These are phyloP conservation scores for Encarsia formosa DNA, from an alignment of 2,888 invertebrate species.

Conservation along the genomic window DNA sequence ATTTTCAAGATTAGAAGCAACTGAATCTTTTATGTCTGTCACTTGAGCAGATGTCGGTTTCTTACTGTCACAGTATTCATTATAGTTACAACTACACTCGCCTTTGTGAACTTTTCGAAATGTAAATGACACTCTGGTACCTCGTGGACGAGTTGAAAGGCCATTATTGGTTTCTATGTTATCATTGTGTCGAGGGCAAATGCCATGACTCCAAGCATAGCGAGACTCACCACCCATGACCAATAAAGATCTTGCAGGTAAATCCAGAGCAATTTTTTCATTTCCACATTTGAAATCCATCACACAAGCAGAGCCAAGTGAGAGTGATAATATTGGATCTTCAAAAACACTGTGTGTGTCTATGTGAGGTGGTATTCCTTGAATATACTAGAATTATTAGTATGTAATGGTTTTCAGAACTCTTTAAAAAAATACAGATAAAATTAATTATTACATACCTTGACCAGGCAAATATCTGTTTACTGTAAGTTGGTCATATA, in stretches of 20 bases:
- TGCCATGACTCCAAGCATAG: slow-evolving; percentile 85
- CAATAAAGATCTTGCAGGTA: slow-evolving; percentile 71
- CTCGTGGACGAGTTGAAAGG: slow-evolving; percentile 56
- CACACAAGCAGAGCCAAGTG: slow-evolving; percentile 73
- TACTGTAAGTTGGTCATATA: slow-evolving; percentile 80
- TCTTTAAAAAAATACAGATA: no score
- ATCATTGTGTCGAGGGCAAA: slow-evolving; percentile 79
- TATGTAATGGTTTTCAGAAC: no score
- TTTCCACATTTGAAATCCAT: slow-evolving; percentile 82
- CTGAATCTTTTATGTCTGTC: slow-evolving; percentile 45
- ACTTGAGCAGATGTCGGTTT: slow-evolving; percentile 17
- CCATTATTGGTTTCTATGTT: slow-evolving; percentile 58
- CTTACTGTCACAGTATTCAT: slow-evolving; percentile 65
- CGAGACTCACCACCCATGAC: slow-evolving; percentile 77
- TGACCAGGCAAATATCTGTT: slow-evolving; percentile 83
- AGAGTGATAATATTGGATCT: slow-evolving; percentile 81
- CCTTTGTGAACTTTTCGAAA: slow-evolving; percentile 65
- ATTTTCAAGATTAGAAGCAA: slow-evolving; percentile 66
- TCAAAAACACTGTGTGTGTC: slow-evolving; percentile 95
- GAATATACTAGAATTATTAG: slow-evolving; percentile 31
- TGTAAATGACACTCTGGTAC: slow-evolving; percentile 76
- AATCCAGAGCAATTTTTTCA: slow-evolving; percentile 59
- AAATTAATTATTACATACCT: slow-evolving; percentile 54
- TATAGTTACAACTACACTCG: slow-evolving; percentile 64
- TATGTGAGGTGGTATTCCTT: slow-evolving; percentile 91